Evolutionary conservation across 2,888 invertebrate species (phyloP).

Genomic region (Maniola hyperantus): DNA sequence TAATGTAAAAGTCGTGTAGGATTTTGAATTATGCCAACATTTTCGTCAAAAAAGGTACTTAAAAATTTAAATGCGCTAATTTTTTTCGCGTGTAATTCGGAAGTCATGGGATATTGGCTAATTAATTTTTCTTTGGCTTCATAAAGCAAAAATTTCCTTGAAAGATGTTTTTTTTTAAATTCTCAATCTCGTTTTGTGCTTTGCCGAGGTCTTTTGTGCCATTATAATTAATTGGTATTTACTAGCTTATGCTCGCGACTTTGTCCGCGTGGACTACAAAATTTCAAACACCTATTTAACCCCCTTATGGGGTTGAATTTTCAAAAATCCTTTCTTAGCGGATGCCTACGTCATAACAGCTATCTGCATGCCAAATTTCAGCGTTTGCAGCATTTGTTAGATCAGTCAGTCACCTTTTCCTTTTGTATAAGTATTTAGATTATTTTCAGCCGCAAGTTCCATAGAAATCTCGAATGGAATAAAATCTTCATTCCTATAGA

Average conservation of each 20-base stretch:
- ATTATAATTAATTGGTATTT: too few species aligned
- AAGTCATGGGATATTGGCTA: constrained; percentile 8
- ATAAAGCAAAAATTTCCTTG: background rate
- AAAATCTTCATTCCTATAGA: background rate
- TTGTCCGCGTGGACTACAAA: too few species aligned
- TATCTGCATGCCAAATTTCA: too few species aligned
- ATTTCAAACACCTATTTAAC: too few species aligned
- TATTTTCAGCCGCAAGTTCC: too few species aligned
- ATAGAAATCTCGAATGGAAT: background rate
- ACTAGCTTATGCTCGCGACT: too few species aligned
- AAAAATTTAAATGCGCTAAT: background rate
- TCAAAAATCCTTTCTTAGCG: too few species aligned
- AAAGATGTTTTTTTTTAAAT: background rate
- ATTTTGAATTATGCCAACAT: constrained; percentile 15
- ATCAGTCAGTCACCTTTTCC: too few species aligned
- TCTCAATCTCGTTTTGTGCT: background rate
- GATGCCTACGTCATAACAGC: too few species aligned
- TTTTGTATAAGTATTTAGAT: too few species aligned
- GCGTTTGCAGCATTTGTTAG: too few species aligned
- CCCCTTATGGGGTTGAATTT: too few species aligned
- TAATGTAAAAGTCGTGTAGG: constrained; percentile 18
- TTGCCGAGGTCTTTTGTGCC: background rate
- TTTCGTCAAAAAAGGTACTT: constrained; percentile 1
- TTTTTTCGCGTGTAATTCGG: constrained; percentile 17
- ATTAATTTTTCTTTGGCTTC: constrained; percentile 9